Percentiles rank a stretch among this genome's conserved stretches.
These are phyloP conservation scores for Cremastobaeus sp. DNA, from an alignment of 2,888 invertebrate genomes.

Conservation along the genomic window DNA sequence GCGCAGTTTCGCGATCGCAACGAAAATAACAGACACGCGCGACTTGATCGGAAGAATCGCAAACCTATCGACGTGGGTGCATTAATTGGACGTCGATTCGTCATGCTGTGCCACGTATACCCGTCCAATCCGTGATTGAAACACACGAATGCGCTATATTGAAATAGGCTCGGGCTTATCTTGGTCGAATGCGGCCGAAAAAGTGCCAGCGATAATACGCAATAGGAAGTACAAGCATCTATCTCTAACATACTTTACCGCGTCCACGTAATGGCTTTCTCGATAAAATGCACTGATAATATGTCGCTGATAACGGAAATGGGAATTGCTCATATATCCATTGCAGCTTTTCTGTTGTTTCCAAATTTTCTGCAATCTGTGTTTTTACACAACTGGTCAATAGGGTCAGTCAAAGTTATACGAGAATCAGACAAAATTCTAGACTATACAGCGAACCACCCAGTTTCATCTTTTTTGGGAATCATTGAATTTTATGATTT, in stretches of 20 bases:
- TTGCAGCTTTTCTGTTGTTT: too few species aligned
- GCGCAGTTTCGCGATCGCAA: not conserved
- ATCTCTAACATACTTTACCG: conserved; percentile 43
- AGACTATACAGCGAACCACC: too few species aligned
- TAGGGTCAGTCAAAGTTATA: too few species aligned
- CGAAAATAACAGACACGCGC: too few species aligned
- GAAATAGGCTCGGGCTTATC: conserved; percentile 30
- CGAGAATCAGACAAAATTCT: too few species aligned
- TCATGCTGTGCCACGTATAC: conserved; percentile 8
- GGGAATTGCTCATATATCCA: too few species aligned
- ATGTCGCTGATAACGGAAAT: conserved; percentile 1
- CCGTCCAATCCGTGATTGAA: conserved; percentile 30
- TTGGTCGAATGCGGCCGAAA: conserved; percentile 12
- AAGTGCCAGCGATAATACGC: conserved; percentile 38
- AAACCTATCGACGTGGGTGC: not conserved
- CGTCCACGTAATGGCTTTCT: conserved; percentile 16
- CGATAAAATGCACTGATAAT: conserved; percentile 11
- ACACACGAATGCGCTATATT: not conserved
- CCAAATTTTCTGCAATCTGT: too few species aligned
- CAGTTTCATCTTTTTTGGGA: too few species aligned
- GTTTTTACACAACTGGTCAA: too few species aligned
- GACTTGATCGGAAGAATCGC: too few species aligned
- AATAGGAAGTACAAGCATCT: conserved; percentile 39
- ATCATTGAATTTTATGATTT: too few species aligned
- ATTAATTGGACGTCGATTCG: conserved; percentile 27